A percentile compares a stretch with the other conserved stretches of the same genome.
These are phyloP conservation scores for Gasterosteus aculeatus DNA, from an alignment of 2,113 vertebrate species.

Conservation along the genomic window DNA sequence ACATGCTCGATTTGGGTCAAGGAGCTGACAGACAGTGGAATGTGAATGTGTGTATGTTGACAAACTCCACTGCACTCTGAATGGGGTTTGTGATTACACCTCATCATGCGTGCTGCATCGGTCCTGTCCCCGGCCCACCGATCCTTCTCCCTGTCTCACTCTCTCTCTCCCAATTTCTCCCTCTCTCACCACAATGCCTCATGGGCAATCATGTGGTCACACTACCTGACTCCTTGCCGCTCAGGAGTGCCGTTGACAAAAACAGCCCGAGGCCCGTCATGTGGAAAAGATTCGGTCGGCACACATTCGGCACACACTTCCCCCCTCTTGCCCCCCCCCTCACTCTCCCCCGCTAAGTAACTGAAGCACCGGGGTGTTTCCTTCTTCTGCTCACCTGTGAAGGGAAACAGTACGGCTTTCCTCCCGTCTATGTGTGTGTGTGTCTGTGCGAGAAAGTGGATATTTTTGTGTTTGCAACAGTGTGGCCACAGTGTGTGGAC, in stretches of 20 bases:
- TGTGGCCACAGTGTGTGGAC: constrained; percentile 41
- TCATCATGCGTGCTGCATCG: constrained; percentile 72
- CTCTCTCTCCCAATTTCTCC: constrained; percentile 23
- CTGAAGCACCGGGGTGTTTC: constrained; percentile 69
- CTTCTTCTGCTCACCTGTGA: constrained; percentile 76
- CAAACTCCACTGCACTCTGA: constrained; percentile 81
- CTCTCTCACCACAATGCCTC: constrained; percentile 75
- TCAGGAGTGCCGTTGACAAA: constrained; percentile 84
- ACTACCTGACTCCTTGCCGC: constrained; percentile 82
- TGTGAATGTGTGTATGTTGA: constrained; percentile 82
- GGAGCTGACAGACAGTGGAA: constrained; percentile 78
- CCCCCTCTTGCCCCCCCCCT: constrained; percentile 28
- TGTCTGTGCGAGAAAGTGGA: constrained; percentile 29
- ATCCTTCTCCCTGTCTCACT: constrained; percentile 25
- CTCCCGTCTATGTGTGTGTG: constrained; percentile 31
- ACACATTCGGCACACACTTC: constrained; percentile 49
- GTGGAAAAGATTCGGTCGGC: constrained; percentile 84
- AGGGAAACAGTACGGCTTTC: constrained; percentile 52
- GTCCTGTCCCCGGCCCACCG: constrained; percentile 58
- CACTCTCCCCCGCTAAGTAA: constrained; percentile 71
- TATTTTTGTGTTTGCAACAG: constrained; percentile 54
- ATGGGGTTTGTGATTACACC: constrained; percentile 83
- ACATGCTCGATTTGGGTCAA: constrained; percentile 76
- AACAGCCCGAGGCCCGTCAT: constrained; percentile 83
- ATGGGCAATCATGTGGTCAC: constrained; percentile 84